Conservation (phyloP, 2,888 invertebrate genomes). For the Agapostemon virescens region DNA sequence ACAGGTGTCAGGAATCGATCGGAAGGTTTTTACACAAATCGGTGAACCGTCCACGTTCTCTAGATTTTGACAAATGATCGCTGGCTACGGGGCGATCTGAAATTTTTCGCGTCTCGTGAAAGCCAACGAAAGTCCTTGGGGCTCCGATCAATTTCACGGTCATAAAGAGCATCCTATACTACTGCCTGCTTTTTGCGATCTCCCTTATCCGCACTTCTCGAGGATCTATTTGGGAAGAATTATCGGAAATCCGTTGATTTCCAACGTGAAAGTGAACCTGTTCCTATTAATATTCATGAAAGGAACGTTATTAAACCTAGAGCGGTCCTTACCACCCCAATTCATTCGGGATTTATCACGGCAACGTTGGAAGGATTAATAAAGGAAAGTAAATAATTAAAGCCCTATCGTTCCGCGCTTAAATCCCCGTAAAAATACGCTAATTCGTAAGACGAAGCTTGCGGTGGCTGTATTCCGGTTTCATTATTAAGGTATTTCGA, state of each 20-base stretch:
- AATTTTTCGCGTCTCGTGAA: conserved; percentile 43
- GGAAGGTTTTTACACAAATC: background rate
- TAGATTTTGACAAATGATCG: conserved; percentile 61
- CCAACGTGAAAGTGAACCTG: conserved; percentile 6
- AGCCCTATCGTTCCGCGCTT: background rate
- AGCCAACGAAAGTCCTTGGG: conserved; percentile 48
- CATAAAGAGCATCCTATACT: conserved; percentile 39
- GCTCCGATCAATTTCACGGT: conserved; percentile 60
- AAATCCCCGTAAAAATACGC: background rate
- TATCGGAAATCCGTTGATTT: conserved; percentile 34
- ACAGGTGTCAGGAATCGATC: conserved; percentile 6
- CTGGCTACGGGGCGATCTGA: conserved; percentile 38
- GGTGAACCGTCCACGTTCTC: conserved; percentile 16
- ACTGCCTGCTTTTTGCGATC: conserved; percentile 45
- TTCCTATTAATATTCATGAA: conserved; percentile 33
- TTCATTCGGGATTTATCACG: conserved; percentile 10
- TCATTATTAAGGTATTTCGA: background rate
- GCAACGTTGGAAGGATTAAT: background rate
- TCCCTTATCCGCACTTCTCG: conserved; percentile 23
- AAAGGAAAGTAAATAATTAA: conserved; percentile 10
- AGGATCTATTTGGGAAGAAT: conserved; percentile 26
- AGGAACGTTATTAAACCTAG: conserved; percentile 14
- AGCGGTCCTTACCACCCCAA: background rate
- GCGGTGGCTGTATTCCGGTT: background rate
- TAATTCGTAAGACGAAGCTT: background rate